These are phyloP conservation scores for Oxyura jamaicensis DNA, from an alignment of 2,113 vertebrate genomes.

Conservation along the genomic window DNA sequence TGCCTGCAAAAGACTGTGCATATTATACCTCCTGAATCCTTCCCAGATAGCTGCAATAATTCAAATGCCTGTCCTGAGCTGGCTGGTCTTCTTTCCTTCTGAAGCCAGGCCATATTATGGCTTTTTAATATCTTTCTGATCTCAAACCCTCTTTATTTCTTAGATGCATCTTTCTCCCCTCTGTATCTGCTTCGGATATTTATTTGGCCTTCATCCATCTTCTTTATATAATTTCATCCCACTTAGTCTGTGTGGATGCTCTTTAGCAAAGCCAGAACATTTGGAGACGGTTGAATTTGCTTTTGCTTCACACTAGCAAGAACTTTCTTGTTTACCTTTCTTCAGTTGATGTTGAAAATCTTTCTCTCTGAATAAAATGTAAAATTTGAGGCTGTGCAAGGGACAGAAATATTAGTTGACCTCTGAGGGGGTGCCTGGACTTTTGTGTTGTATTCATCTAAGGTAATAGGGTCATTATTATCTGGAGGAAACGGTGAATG, in stretches of 20 bases:
- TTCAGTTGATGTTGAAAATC: background rate
- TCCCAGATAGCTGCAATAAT: background rate
- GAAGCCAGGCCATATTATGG: background rate
- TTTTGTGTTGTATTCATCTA: background rate
- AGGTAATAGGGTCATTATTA: background rate
- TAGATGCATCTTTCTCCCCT: background rate
- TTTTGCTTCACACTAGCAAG: background rate
- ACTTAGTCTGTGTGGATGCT: background rate
- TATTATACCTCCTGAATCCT: background rate
- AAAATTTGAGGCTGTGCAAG: background rate
- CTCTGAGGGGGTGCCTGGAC: background rate
- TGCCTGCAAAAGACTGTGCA: constrained; percentile 53
- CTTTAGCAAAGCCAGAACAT: background rate
- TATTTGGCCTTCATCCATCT: constrained; percentile 19
- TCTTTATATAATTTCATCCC: background rate
- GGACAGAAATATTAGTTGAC: background rate
- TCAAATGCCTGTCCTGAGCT: background rate
- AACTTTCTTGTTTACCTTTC: background rate
- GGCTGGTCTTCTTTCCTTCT: background rate
- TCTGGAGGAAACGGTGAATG: background rate
- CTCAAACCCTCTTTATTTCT: background rate
- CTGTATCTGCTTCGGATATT: background rate
- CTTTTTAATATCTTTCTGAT: background rate
- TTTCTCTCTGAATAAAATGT: background rate
- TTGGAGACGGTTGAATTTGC: background rate